Evolutionary conservation across 1,140 invertebrate genomes (phyloP), one percentile per base, ranked within the genome.

Genomic region (Solenopsis fugax): DNA sequence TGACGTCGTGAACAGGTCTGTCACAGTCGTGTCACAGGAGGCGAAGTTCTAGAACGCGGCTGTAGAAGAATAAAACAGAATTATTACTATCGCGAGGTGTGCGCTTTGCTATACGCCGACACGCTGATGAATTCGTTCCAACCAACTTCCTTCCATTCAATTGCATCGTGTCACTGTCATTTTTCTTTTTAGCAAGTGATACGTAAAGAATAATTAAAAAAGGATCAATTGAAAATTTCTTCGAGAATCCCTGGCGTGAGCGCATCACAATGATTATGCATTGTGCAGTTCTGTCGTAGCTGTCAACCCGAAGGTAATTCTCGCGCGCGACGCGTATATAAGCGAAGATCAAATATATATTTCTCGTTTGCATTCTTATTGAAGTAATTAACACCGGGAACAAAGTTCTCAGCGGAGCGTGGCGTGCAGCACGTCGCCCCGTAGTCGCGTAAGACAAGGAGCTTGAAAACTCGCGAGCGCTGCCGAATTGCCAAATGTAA

Each of bases 401-500:
- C 13, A 60, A 58, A 16, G n/a, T 48, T 73, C 7, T 82, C 24
- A 84, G n/a, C 24, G 24, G 21, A 10, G 67, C n/a, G 6, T 37
- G 56, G 29, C 72, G 75, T 67, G 34, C 84, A 65, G 52, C 84
- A 80, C 5, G 48, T 64, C 73, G 84, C n/a, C 7, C 72, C 84
- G 21, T 56, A 85, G 58, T 78, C 84, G 88, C 88, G 67, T 87
- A 71, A 91, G 62, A 92, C 89, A 92, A 92, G 87, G 92, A 91
- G 91, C 92, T 93, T 93, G 88, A 93, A 75, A 84, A 93, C 86
- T 93, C 87, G 90, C 85, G 92, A 93, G 90, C 90, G 93, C 92
- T 94, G 92, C 93, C 93, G 91, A 93, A 93, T 93, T 93, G 93
- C 93, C 93, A 94, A 94, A 94, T 93, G 90, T 93, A 94, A 94